Evolutionary conservation across 2,113 vertebrate species (phyloP), one percentile per base, ranked within the genome.

Genomic region (Pachypanchax playfairii): DNA sequence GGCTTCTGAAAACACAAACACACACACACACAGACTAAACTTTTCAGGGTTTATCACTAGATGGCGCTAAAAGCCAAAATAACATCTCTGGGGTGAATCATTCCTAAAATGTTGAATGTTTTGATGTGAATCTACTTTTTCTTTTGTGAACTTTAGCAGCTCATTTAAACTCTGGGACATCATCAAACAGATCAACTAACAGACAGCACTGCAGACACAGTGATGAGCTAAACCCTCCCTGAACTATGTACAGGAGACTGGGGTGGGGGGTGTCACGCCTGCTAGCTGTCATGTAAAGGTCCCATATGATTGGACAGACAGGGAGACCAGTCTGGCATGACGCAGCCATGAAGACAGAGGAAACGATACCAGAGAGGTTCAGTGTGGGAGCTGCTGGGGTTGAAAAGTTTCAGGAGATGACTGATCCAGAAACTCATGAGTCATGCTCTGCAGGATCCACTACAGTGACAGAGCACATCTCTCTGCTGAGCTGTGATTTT

Each of bases 1-100:
- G 94, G 94, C 84, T 91, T 89, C 97, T 99, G 91, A 81, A 94
- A 85, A 33, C 29, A 24, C 43, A 25, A 52, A 31, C 29, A 26
- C 22, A 3, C 14, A 38, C 31, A 31, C 29, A 31, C 29, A 31
- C 29, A 31, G 7, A 31, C 29, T n/a, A n/a, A n/a, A n/a, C n/a
- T 52, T 35, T 12, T 6, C 24, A 72, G 4, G 15, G 11, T 43
- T n/a, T 36, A 59, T 72, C 89, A 84, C 77, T 53, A 71, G 89
- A 57, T 75, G 86, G 82, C 22, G 50, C 39, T 65, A 53, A 48
- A 28, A 13, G 14, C 18, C 20, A 46, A 14, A 12, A 20, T 2
- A 29, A 29, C 7, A 29, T 3, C 13, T 39, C 14, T 5, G 28
- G 28, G 7, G 28, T n/a, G 14, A 14, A 36, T 4, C 35, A 13